These are phyloP conservation scores for Lathamus discolor DNA, from an alignment of 2,113 vertebrate species.

Conservation along the genomic window DNA sequence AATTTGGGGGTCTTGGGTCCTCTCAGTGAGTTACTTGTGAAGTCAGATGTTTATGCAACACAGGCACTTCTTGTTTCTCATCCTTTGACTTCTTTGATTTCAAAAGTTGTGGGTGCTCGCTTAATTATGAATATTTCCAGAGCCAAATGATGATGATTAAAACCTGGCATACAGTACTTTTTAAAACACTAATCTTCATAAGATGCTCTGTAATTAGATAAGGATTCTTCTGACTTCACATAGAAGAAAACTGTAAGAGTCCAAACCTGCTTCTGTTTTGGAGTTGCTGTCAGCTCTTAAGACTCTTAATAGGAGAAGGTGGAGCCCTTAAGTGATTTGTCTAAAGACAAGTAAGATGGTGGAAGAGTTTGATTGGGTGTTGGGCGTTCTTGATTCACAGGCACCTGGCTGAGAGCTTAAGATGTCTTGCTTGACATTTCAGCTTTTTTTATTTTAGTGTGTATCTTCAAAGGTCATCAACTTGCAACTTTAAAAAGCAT, in stretches of 20 bases:
- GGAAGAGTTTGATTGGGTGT: conserved; percentile 27
- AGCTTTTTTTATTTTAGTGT: conserved; percentile 7
- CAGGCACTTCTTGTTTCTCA: not conserved
- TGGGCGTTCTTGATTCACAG: not conserved
- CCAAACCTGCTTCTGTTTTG: conserved; percentile 28
- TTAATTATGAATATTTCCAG: conserved; percentile 42
- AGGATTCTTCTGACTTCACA: conserved; percentile 32
- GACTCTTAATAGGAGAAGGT: conserved; percentile 24
- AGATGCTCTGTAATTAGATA: conserved; percentile 49
- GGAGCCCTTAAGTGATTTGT: conserved; percentile 31
- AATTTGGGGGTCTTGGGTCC: not conserved
- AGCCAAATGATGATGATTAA: conserved; percentile 47
- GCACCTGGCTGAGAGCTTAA: conserved; percentile 48
- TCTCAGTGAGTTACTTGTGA: not conserved
- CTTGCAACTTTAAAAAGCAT: not conserved
- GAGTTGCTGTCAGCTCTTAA: not conserved
- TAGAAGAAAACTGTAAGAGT: not conserved
- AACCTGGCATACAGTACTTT: conserved; percentile 19
- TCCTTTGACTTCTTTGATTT: not conserved
- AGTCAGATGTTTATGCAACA: conserved; percentile 19
- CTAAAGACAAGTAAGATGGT: conserved; percentile 1
- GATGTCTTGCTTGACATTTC: conserved; percentile 62
- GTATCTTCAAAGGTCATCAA: conserved; percentile 33
- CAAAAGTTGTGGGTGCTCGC: conserved; percentile 3
- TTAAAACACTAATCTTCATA: conserved; percentile 48